Evolutionary conservation across 2,888 invertebrate species (phyloP).

Genomic region (Trichopria drosophilae): DNA sequence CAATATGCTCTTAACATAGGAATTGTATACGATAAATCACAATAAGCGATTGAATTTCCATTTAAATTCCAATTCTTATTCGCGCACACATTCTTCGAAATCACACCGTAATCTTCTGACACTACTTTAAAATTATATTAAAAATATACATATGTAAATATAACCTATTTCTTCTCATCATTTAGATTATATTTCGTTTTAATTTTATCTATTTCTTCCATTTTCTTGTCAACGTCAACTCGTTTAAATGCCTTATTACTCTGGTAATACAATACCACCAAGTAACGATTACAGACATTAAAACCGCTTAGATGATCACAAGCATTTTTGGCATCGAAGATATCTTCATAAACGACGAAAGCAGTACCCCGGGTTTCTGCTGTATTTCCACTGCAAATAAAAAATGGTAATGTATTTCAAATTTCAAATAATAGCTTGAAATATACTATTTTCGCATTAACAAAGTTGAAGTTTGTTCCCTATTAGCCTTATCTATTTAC

Average conservation of each 20-base stretch:
- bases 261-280: constrained; percentile 98
- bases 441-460: too few species aligned
- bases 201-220: constrained; percentile 92
- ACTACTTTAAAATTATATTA: not conserved
- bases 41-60: not conserved
- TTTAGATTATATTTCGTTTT: constrained; percentile 80
- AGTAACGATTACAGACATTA: constrained; percentile 97
- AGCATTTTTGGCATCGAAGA: constrained; percentile 99
- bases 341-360: constrained; percentile 99
- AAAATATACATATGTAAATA: not conserved
- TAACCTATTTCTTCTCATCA: constrained; percentile 53
- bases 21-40: too few species aligned
- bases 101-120: constrained; percentile 1
- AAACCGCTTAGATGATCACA: constrained; percentile 99
- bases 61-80: not conserved
- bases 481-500: too few species aligned
- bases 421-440: too few species aligned
- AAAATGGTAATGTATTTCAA: constrained; percentile 19
- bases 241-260: constrained; percentile 95
- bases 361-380: constrained; percentile 98
- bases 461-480: too few species aligned
- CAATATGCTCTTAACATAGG: too few species aligned
- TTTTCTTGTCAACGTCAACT: constrained; percentile 91
- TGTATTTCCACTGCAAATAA: constrained; percentile 82
- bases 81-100: not conserved